phyloP scores from a whole-genome alignment of 2,113 vertebrate species.

The Herpetotheres cachinnans region DNA sequence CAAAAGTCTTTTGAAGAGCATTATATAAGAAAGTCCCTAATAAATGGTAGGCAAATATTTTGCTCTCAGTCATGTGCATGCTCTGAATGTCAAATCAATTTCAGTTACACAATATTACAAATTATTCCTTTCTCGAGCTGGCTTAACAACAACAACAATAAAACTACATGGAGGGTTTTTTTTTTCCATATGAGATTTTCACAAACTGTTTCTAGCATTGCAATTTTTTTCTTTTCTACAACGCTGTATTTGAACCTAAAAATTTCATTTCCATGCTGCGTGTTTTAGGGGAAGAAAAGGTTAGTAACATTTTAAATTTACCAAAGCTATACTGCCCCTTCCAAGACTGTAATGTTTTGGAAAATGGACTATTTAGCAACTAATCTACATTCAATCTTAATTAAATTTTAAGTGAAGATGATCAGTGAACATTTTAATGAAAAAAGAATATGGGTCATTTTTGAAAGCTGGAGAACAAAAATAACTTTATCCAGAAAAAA shows the following conservation, averaged over 20 bases:
- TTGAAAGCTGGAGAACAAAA: not conserved
- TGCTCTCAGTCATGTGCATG: not conserved
- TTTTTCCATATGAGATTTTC: not conserved
- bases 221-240: not conserved
- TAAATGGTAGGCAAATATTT: not conserved
- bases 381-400: not conserved
- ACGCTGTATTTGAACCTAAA: not conserved
- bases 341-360: not conserved
- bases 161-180: not conserved
- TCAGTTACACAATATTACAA: not conserved
- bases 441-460: not conserved
- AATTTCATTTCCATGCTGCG: not conserved
- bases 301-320: not conserved
- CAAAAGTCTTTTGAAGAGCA: not conserved
- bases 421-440: not conserved
- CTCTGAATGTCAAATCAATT: not conserved
- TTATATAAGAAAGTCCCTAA: not conserved
- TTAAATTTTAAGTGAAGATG: not conserved
- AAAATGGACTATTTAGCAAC: not conserved
- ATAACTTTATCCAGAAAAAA: not conserved
- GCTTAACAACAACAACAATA: not conserved
- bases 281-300: not conserved
- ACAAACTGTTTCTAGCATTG: not conserved
- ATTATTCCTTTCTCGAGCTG: not conserved
- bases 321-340: not conserved